Conservation (phyloP, 1,140 invertebrate species). For the Augochlora pura region DNA sequence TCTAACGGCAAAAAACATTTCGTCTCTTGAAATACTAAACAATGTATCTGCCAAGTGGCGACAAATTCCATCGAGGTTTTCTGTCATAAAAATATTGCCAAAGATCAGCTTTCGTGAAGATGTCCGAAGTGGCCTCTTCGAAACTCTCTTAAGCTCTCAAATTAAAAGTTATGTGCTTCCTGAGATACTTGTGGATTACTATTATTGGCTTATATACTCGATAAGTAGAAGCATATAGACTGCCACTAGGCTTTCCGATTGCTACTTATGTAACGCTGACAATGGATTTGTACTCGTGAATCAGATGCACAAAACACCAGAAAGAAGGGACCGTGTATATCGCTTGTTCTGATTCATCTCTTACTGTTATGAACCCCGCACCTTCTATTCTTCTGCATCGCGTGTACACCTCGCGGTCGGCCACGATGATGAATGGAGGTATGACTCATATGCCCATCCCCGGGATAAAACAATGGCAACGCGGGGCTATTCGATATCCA, state of each 20-base stretch:
- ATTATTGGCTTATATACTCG: neutral
- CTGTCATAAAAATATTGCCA: too few species aligned
- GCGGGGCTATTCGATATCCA: neutral
- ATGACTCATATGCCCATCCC: constrained; percentile 39
- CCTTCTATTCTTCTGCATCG: constrained; percentile 13
- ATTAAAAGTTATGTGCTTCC: too few species aligned
- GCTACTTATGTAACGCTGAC: neutral
- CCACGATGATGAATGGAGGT: constrained; percentile 41
- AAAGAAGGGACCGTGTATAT: constrained; percentile 33
- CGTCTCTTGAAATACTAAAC: too few species aligned
- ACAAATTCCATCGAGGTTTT: too few species aligned
- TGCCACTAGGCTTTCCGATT: neutral
- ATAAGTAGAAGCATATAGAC: neutral
- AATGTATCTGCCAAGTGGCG: too few species aligned
- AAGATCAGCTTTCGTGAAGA: too few species aligned
- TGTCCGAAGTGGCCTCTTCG: too few species aligned
- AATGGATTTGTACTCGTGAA: neutral
- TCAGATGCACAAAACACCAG: constrained; percentile 27
- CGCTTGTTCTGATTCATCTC: constrained; percentile 48
- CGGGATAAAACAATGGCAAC: constrained; percentile 37
- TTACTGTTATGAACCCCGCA: constrained; percentile 28
- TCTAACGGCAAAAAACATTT: too few species aligned
- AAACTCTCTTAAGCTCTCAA: too few species aligned
- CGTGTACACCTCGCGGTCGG: constrained; percentile 3
- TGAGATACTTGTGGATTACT: too few species aligned